phyloP scores from a whole-genome alignment of 2,888 invertebrate species.

The Andrena praecox region DNA sequence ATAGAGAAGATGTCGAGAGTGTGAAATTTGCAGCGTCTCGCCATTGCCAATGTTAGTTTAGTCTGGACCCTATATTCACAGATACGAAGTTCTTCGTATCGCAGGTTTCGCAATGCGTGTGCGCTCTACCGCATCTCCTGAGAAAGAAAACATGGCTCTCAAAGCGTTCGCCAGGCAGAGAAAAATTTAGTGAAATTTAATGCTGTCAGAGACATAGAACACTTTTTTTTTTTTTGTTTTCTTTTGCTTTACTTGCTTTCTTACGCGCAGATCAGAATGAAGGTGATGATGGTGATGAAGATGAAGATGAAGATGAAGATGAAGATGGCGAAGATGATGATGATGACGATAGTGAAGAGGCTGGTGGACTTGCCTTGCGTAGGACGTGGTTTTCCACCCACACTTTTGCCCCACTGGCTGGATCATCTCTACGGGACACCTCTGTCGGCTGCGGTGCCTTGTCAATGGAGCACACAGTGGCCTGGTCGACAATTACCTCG shows the following conservation, averaged over 20 bases:
- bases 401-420: constrained; percentile 46
- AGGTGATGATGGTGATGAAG: constrained; percentile 30
- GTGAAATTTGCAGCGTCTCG: constrained; percentile 53
- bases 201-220: constrained; percentile 20
- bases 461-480: constrained; percentile 55
- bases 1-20: constrained; percentile 50
- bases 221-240: constrained; percentile 21
- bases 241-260: constrained; percentile 23
- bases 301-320: background rate
- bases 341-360: background rate
- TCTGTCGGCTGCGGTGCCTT: constrained; percentile 49
- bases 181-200: constrained; percentile 30
- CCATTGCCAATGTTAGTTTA: constrained; percentile 53
- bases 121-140: constrained; percentile 69
- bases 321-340: constrained; percentile 14
- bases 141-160: constrained; percentile 76
- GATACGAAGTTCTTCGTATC: constrained; percentile 51
- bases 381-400: constrained; percentile 60
- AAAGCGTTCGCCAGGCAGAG: constrained; percentile 56
- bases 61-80: constrained; percentile 56
- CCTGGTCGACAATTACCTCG: constrained; percentile 69
- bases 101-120: constrained; percentile 46
- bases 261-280: constrained; percentile 52
- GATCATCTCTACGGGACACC: constrained; percentile 35
- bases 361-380: constrained; percentile 67